These are phyloP conservation scores for Catocala sponsa DNA, from an alignment of 2,888 invertebrate genomes.

Conservation along the genomic window DNA sequence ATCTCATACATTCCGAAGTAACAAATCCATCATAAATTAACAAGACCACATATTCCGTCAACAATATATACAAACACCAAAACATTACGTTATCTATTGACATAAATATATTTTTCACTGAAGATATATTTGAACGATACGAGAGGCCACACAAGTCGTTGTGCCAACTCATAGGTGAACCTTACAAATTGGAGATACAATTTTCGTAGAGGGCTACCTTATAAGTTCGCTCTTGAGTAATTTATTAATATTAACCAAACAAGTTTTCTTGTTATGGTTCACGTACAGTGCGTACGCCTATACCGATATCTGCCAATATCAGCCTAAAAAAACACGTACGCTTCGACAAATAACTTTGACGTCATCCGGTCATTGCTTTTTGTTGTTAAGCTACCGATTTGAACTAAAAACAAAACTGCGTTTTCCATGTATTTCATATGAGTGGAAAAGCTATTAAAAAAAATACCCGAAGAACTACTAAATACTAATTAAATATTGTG, in stretches of 20 bases:
- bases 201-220: constrained; percentile 23
- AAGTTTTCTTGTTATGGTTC: constrained; percentile 51
- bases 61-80: too few relatives aligned
- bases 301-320: background rate
- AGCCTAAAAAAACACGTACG: background rate
- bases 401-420: too few relatives aligned
- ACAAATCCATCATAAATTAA: too few relatives aligned
- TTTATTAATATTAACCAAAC: constrained; percentile 59
- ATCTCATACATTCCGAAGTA: too few relatives aligned
- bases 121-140: background rate
- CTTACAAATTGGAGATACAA: constrained; percentile 34
- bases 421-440: too few relatives aligned
- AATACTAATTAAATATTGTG: too few relatives aligned
- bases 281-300: background rate
- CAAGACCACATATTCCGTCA: too few relatives aligned
- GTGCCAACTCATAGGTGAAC: constrained; percentile 22
- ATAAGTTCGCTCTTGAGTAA: constrained; percentile 39
- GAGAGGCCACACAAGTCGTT: background rate
- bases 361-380: too few relatives aligned
- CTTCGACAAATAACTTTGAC: too few relatives aligned
- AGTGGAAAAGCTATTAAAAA: too few relatives aligned
- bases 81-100: background rate
- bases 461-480: too few relatives aligned
- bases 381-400: too few relatives aligned
- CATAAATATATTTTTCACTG: background rate